These are phyloP conservation scores for Hypolimnas misippus DNA, from an alignment of 2,888 invertebrate species.

Conservation along the genomic window DNA sequence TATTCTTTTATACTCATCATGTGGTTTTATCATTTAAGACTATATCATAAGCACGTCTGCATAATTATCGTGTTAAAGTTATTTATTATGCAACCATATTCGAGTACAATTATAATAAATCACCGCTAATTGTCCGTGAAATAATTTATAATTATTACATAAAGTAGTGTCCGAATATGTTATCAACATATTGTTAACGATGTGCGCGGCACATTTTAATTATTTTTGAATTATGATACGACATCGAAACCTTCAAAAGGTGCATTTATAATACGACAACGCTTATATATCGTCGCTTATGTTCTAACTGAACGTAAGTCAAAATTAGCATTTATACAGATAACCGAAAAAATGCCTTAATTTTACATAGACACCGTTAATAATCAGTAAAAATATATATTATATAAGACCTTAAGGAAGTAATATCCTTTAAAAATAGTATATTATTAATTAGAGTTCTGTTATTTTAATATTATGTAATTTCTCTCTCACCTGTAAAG, in stretches of 20 bases:
- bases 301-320: too few species aligned
- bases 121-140: constrained; percentile 31
- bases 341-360: too few species aligned
- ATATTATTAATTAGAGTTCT: too few species aligned
- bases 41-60: background rate
- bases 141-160: constrained; percentile 26
- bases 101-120: constrained; percentile 36
- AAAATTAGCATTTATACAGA: too few species aligned
- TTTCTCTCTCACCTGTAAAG: too few species aligned
- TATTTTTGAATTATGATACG: constrained; percentile 15
- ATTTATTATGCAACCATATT: constrained; percentile 35
- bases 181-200: constrained; percentile 18
- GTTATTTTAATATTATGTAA: too few species aligned
- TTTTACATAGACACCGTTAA: too few species aligned
- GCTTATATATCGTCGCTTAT: too few species aligned
- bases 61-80: constrained; percentile 33
- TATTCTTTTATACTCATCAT: background rate
- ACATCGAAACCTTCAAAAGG: background rate
- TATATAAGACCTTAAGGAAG: too few species aligned
- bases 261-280: background rate
- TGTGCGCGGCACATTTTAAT: constrained; percentile 9
- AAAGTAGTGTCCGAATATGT: constrained; percentile 24
- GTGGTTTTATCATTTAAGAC: background rate
- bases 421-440: too few species aligned
- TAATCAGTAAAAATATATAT: too few species aligned